Conservation (phyloP, 2,888 invertebrate species). For the Brachylomia viminalis region DNA sequence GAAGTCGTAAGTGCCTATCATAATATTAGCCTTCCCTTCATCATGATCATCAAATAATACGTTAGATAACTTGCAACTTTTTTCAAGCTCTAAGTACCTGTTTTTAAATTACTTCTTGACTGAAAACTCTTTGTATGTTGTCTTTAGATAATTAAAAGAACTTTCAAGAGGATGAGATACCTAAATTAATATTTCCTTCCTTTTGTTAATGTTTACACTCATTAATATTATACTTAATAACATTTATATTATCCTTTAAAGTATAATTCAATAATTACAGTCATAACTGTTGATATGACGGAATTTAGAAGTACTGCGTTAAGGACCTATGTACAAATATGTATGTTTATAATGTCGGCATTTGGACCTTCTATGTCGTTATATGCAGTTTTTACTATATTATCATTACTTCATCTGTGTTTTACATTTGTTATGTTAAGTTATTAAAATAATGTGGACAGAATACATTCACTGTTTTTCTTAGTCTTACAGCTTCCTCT, state of each 20-base stretch:
- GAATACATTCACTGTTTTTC: neutral
- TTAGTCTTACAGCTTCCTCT: neutral
- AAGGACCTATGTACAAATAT: too few relatives aligned
- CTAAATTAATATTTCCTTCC: neutral
- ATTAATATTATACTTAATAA: neutral
- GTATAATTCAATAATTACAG: too few relatives aligned
- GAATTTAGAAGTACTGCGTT: too few relatives aligned
- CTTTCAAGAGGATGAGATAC: neutral
- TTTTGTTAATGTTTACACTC: neutral
- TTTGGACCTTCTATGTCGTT: too few relatives aligned
- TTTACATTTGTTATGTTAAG: neutral
- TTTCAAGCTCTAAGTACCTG: neutral
- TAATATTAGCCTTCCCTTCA: neutral
- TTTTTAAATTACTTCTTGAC: neutral
- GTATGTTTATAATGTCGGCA: too few relatives aligned
- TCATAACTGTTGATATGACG: too few relatives aligned
- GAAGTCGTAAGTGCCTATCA: conserved; percentile 73
- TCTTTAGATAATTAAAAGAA: neutral
- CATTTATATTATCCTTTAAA: neutral
- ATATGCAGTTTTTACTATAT: too few relatives aligned
- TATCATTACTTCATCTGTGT: neutral
- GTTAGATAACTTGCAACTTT: neutral
- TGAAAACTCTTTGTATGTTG: neutral
- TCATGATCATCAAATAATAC: neutral
- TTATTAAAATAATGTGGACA: neutral